Percentiles rank a stretch among this genome's conserved stretches.
These are phyloP conservation scores for Dolichoris vasculosae DNA, from an alignment of 1,140 invertebrate species.

Conservation along the genomic window DNA sequence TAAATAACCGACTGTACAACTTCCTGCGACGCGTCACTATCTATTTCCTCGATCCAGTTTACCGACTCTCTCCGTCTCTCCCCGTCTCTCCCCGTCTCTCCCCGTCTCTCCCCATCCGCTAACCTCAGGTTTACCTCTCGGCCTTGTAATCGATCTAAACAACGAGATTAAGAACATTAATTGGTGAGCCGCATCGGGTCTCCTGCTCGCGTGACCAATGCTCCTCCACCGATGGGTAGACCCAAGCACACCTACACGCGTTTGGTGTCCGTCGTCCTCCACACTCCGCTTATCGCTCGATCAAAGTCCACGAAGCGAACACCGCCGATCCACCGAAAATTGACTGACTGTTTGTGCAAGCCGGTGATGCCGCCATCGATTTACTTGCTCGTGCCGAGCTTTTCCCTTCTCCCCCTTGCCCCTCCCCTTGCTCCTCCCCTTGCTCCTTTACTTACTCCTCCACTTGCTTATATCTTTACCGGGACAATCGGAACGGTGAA, in stretches of 20 bases:
- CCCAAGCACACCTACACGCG: background rate
- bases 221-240: background rate
- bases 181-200: background rate
- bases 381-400: background rate
- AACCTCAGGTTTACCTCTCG: background rate
- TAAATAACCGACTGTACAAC: background rate
- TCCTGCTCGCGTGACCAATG: conserved; percentile 21
- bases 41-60: conserved; percentile 14
- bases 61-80: background rate
- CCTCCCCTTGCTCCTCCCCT: too few relatives aligned
- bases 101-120: background rate
- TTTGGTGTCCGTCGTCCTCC: background rate
- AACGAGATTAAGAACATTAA: conserved; percentile 49
- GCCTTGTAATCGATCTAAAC: conserved; percentile 42
- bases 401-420: conserved; percentile 22
- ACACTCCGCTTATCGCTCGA: background rate
- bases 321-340: conserved; percentile 35
- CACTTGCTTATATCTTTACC: background rate
- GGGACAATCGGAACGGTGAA: background rate
- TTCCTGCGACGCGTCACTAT: conserved; percentile 7
- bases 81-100: background rate
- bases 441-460: too few relatives aligned
- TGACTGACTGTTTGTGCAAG: conserved; percentile 32
- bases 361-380: conserved; percentile 12
- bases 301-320: conserved; percentile 16